Percentiles rank a stretch among this genome's conserved stretches.
Evolutionary conservation across 2,113 vertebrate species (phyloP).

Genomic region (Microtus montanus): DNA sequence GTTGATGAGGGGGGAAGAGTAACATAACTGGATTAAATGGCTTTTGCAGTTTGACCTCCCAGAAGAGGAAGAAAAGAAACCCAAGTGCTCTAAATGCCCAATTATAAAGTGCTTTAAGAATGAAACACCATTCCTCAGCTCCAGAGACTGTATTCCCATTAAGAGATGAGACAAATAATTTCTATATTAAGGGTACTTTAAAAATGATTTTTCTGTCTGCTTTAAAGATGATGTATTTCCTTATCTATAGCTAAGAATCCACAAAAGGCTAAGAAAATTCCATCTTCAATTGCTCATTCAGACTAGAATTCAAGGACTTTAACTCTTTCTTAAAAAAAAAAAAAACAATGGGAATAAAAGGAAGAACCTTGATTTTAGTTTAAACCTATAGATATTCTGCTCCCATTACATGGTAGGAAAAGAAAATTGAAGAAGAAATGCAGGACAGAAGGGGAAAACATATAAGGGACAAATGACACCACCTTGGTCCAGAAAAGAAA

Average conservation of each 20-base stretch:
- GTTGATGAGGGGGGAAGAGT: slow-evolving; percentile 52
- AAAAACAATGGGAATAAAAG: background rate
- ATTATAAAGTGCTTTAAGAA: slow-evolving; percentile 53
- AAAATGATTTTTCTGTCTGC: slow-evolving; percentile 26
- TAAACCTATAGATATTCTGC: background rate
- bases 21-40: slow-evolving; percentile 74
- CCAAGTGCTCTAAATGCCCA: slow-evolving; percentile 52
- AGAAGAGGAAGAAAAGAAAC: slow-evolving; percentile 57
- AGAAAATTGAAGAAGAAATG: background rate
- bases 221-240: background rate
- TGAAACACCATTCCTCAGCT: slow-evolving; percentile 9
- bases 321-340: slow-evolving; percentile 15
- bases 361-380: background rate
- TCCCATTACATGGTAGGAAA: no score
- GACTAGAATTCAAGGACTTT: background rate
- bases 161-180: slow-evolving; percentile 51
- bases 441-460: background rate
- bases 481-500: background rate
- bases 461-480: background rate
- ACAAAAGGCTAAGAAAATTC: background rate
- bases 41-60: slow-evolving; percentile 68
- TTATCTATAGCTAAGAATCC: background rate
- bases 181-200: background rate
- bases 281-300: background rate
- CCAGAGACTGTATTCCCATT: background rate